Percentiles rank a stretch among this genome's conserved stretches.
phyloP scores from a whole-genome alignment of 2,888 invertebrate species.

The Hypercompe scribonia region DNA sequence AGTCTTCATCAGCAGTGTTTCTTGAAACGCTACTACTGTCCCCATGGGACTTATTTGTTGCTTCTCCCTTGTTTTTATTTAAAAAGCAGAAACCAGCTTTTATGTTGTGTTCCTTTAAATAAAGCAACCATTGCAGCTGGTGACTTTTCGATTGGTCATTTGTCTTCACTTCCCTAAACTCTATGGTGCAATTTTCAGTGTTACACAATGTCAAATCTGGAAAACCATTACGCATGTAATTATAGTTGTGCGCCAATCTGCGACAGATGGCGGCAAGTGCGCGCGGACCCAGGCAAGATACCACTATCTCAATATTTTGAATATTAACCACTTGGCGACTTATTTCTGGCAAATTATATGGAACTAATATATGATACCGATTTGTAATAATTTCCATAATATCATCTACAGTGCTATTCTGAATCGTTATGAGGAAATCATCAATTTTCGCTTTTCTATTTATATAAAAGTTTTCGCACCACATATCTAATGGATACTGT shows the following conservation, averaged over 20 bases:
- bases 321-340: not conserved
- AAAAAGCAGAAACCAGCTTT: slow-evolving; percentile 4
- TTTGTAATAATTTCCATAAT: not conserved
- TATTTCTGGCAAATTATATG: not conserved
- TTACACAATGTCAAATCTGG: slow-evolving; percentile 9
- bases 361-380: not conserved
- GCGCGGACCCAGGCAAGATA: not conserved
- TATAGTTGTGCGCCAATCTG: slow-evolving; percentile 8
- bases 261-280: slow-evolving; percentile 11
- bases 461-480: slow-evolving; percentile 5
- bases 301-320: not conserved
- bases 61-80: not conserved
- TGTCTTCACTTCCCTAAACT: slow-evolving; percentile 14
- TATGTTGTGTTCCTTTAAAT: slow-evolving; percentile 4
- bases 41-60: not conserved
- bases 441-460: slow-evolving; percentile 7
- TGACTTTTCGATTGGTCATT: not conserved
- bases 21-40: not conserved
- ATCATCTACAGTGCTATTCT: slow-evolving; percentile 1
- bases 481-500: slow-evolving; percentile 89
- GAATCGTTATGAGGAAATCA: not conserved
- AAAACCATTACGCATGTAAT: not conserved
- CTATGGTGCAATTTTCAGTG: not conserved
- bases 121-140: slow-evolving; percentile 10
- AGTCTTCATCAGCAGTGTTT: not conserved